Evolutionary conservation across 2,113 vertebrate species (phyloP), one percentile per base, ranked within the genome.

Genomic region (Lamprotornis superbus): DNA sequence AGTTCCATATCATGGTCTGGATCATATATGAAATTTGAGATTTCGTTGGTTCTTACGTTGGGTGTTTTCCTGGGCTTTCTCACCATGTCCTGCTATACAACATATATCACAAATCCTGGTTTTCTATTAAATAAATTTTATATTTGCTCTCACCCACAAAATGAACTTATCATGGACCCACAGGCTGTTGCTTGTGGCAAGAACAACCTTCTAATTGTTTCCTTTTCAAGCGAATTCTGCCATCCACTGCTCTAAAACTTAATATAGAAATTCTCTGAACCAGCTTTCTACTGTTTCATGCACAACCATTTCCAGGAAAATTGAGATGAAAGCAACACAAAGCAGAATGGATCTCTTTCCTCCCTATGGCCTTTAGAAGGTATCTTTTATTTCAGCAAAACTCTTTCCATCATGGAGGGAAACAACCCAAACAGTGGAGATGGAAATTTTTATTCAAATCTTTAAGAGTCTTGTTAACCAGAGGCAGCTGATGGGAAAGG

Each of bases 351-450:
- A 27, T 2, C 17, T 15, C 17, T 30, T 77, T 77, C 18, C 28
- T 78, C n/a, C 15, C 14, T 19, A 1, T 4, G 18, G 1, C 24
- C 18, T 9, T 55, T 33, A 31, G 2, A 22, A 25, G 8, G 7
- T 3, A 49, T 2, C 11, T 46, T n/a, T 33, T 28, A 74, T 39
- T 91, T 63, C 60, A 81, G 7, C 7, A 37, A 22, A 71, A 31
- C 12, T 2, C 70, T 15, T 33, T 24, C 15, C 12, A 60, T 7
- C 11, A 5, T 4, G 9, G 31, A 64, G 5, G 14, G 22, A 56
- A 40, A 23, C 31, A 65, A 37, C 25, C 7, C 39, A 15, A 63
- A 52, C 0, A 0, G 2, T 3, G 3, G 7, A 64, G 21, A 71
- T 2, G 10, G 33, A 60, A 56, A 35, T 2, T 70, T 83, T 56